Evolutionary conservation across 2,888 invertebrate genomes (phyloP).

Genomic region (Hedya salicella): DNA sequence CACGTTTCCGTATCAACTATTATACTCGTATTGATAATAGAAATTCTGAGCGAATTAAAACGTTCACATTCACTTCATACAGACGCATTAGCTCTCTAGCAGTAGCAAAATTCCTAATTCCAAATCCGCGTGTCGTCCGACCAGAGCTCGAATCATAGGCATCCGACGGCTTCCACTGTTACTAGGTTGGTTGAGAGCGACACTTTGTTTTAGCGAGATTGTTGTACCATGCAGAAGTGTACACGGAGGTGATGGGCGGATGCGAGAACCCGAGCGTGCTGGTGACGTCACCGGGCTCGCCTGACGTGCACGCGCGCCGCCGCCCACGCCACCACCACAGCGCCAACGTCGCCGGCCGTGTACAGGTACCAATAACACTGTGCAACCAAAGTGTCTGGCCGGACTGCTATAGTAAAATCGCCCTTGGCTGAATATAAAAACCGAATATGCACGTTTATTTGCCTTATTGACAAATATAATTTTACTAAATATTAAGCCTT

Average conservation of each 20-base stretch:
- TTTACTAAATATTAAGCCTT: too few relatives aligned
- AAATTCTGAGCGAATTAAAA: too few relatives aligned
- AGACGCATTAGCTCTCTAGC: too few relatives aligned
- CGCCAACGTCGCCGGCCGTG: conserved; percentile 91
- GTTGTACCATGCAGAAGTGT: conserved; percentile 82
- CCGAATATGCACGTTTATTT: too few relatives aligned
- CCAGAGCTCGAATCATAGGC: not conserved
- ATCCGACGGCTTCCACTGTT: not conserved
- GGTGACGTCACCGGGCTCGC: conserved; percentile 97
- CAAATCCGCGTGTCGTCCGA: not conserved
- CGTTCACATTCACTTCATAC: too few relatives aligned
- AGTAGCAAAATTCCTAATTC: not conserved
- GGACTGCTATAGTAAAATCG: too few relatives aligned
- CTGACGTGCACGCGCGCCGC: conserved; percentile 89
- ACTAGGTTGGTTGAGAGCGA: conserved; percentile 21
- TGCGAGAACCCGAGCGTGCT: conserved; percentile 96
- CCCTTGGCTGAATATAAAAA: too few relatives aligned
- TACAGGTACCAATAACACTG: conserved; percentile 85
- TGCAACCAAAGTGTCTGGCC: too few relatives aligned
- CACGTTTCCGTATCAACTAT: too few relatives aligned
- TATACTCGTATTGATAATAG: too few relatives aligned
- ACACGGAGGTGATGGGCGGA: conserved; percentile 85
- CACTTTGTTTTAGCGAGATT: conserved; percentile 37
- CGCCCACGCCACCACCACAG: conserved; percentile 82
- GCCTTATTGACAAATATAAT: too few relatives aligned